Conservation (phyloP, 2,113 vertebrate genomes). For the Dolichallabes microphthalmus region DNA sequence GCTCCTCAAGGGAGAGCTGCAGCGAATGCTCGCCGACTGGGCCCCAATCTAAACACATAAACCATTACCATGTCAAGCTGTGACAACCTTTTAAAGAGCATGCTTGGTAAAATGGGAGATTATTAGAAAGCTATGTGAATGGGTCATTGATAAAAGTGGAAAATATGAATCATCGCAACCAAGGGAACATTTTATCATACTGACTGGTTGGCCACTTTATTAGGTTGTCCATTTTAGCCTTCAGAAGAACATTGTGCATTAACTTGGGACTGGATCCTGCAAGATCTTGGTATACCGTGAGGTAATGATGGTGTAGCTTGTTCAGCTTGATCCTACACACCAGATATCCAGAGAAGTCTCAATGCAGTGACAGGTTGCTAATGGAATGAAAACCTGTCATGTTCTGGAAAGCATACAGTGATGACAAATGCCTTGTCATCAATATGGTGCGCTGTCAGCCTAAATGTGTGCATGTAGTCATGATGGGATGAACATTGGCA, state of each 20-base stretch:
- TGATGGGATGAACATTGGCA: not conserved
- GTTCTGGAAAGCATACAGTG: not conserved
- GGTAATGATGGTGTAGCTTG: not conserved
- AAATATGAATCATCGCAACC: not conserved
- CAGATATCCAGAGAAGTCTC: not conserved
- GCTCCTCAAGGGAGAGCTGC: slow-evolving; percentile 57
- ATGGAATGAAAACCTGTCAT: not conserved
- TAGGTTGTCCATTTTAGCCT: not conserved
- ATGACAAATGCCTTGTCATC: not conserved
- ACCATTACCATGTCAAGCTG: slow-evolving; percentile 32
- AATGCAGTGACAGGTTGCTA: not conserved
- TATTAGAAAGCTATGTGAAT: not conserved
- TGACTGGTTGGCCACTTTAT: not conserved
- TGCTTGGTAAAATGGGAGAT: not conserved
- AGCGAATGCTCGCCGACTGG: slow-evolving; percentile 47
- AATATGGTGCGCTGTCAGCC: not conserved
- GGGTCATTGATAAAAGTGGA: not conserved
- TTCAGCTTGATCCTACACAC: not conserved
- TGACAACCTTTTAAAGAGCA: slow-evolving; percentile 22
- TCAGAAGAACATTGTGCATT: not conserved
- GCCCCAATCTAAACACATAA: slow-evolving; percentile 54
- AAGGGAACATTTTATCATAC: not conserved
- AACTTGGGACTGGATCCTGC: not conserved
- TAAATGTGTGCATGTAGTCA: not conserved
- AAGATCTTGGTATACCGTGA: not conserved